Evolutionary conservation across 2,797 vertebrate genomes (phyloP).

Genomic region (Botia kubotai): DNA sequence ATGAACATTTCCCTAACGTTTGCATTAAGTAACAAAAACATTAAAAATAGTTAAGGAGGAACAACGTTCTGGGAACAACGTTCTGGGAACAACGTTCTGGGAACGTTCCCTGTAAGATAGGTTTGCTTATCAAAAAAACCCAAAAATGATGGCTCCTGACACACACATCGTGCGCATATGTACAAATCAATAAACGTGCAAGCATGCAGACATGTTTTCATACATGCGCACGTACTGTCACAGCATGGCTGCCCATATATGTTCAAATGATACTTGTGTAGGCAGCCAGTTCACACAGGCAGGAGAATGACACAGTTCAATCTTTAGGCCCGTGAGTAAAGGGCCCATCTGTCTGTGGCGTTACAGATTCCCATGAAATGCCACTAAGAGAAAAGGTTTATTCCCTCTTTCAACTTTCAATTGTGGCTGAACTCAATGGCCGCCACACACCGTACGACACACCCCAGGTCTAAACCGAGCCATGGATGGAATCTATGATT

Average conservation of each 20-base stretch:
- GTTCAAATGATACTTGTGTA: conserved; percentile 45
- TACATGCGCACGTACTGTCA: neutral
- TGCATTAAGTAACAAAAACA: no score
- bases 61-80: no score
- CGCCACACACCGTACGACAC: conserved; percentile 39
- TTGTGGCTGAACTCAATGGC: conserved; percentile 54
- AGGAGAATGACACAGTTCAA: conserved; percentile 57
- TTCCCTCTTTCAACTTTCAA: conserved; percentile 40
- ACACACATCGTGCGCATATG: neutral
- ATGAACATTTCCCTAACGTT: no score
- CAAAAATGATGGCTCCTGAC: neutral
- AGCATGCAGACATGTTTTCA: conserved; percentile 16
- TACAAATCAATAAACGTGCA: conserved; percentile 2
- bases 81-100: no score
- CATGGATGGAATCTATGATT: conserved; percentile 26
- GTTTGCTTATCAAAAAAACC: neutral
- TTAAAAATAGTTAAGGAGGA: no score
- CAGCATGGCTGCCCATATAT: conserved; percentile 34
- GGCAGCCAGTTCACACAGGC: conserved; percentile 50
- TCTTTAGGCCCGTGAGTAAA: conserved; percentile 52
- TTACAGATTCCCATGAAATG: conserved; percentile 48
- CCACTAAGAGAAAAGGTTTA: conserved; percentile 49
- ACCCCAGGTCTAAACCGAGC: conserved; percentile 45
- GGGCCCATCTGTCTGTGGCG: conserved; percentile 61
- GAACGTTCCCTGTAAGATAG: no score